Evolutionary conservation across 2,797 vertebrate species (phyloP), one percentile per base, ranked within the genome.

Genomic region (Salmo trutta): DNA sequence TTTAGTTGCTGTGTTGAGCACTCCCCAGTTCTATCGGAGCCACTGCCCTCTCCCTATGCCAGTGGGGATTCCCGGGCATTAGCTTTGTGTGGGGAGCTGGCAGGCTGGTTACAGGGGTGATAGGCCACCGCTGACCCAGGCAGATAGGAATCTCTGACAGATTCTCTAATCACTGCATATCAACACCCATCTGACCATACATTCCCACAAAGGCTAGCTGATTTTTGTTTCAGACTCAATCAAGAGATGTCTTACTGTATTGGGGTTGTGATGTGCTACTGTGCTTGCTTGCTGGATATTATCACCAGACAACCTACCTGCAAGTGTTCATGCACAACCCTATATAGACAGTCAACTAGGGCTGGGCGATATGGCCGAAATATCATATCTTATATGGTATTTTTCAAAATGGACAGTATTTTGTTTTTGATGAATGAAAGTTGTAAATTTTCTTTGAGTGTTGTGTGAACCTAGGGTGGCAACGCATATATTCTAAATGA

Each of bases 61-160:
- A 59, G 70, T 31, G 64, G 79, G 72, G 77, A 82, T 83, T 86
- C 74, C 70, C 59, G 62, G 75, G 77, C 59, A 36, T 82, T 80
- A 76, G 56, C 54, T 33, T 77, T 77, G 73, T 71, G 36, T 73
- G 19, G 27, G 54, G 56, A 76, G 75, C 83, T 84, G 71, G 76
- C 79, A 77, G 71, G 65, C 71, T 36, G 54, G 5, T 29, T 71
- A 64, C 33, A 72, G n/a, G 72, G 76, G 59, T 36, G 70, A 73
- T 59, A 52, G 52, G 27, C 70, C 69, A 71, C 76, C 67, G 73
- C 52, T 81, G 70, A 81, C 79, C 47, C 76, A 65, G 62, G 70
- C 65, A 51, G 21, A 74, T 47, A 27, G 70, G 53, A 75, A 74
- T 78, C 76, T 76, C 71, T 71, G 47, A 52, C 27, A 6, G 56